These are phyloP conservation scores for Torymus auratus DNA, from an alignment of 2,888 invertebrate genomes.

Conservation along the genomic window DNA sequence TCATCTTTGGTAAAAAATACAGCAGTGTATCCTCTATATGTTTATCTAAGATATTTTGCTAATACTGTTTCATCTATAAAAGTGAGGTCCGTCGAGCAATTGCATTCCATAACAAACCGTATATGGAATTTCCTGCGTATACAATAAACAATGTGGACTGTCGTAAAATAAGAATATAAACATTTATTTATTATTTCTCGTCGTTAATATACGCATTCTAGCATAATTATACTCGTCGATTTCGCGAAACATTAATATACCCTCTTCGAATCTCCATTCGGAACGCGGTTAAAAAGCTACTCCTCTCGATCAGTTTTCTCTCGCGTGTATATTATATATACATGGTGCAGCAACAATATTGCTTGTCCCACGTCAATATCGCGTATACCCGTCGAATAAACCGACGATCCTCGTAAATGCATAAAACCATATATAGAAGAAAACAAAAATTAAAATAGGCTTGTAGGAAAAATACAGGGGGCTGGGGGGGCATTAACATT, in stretches of 20 bases:
- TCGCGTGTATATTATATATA: background rate
- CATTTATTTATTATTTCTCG: background rate
- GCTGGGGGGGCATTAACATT: no score
- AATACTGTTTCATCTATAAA: constrained; percentile 54
- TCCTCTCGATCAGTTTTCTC: no score
- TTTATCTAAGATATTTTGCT: constrained; percentile 44
- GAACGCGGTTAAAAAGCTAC: background rate
- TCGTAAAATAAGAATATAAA: constrained; percentile 9
- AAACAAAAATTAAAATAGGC: no score
- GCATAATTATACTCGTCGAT: background rate
- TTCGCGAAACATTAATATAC: constrained; percentile 11
- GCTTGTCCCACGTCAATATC: background rate
- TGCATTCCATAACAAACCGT: constrained; percentile 16
- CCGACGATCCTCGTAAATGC: constrained; percentile 28
- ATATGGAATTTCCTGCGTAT: constrained; percentile 18
- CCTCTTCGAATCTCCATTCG: background rate
- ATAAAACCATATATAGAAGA: constrained; percentile 20
- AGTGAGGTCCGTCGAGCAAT: constrained; percentile 47
- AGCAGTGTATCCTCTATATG: constrained; percentile 39
- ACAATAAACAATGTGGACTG: constrained; percentile 24
- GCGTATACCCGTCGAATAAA: constrained; percentile 7
- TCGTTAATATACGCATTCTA: background rate
- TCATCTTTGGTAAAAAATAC: constrained; percentile 56
- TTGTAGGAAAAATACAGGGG: no score
- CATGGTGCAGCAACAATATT: background rate